Evolutionary conservation across 2,888 invertebrate species (phyloP).

Genomic region (Acleris emargana): DNA sequence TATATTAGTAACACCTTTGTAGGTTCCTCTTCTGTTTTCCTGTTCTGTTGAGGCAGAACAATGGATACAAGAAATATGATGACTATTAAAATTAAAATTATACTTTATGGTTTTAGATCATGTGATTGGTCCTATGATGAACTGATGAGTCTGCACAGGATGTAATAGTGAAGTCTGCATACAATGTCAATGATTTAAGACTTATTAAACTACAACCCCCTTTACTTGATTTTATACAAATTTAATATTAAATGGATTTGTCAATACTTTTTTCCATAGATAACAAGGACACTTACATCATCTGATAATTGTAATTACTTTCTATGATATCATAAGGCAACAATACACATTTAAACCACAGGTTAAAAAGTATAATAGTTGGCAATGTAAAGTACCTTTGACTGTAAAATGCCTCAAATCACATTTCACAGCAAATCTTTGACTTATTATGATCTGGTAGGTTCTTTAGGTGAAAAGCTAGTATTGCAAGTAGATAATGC

Average conservation of each 20-base stretch:
- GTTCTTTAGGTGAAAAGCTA: too few relatives aligned
- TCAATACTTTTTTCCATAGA: background rate
- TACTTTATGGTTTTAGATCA: conserved; percentile 30
- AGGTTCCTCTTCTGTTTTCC: background rate
- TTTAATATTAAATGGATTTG: background rate
- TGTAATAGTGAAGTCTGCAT: background rate
- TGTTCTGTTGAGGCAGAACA: background rate
- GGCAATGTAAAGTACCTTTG: too few relatives aligned
- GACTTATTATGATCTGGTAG: too few relatives aligned
- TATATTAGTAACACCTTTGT: background rate
- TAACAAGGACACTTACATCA: background rate
- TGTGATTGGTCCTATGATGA: conserved; percentile 17
- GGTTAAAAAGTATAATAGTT: too few relatives aligned
- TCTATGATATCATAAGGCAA: too few relatives aligned
- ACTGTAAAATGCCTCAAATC: too few relatives aligned
- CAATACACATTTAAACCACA: too few relatives aligned
- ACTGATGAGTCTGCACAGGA: conserved; percentile 11
- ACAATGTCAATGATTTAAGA: conserved; percentile 3
- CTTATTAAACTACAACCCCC: background rate
- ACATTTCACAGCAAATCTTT: too few relatives aligned
- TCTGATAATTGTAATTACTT: background rate
- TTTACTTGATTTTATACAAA: background rate
- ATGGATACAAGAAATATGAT: background rate
- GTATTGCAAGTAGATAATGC: too few relatives aligned
- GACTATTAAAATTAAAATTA: background rate